Percentiles rank a stretch among this genome's conserved stretches.
Evolutionary conservation across 2,113 vertebrate species (phyloP).

Genomic region (Myotis brandtii): DNA sequence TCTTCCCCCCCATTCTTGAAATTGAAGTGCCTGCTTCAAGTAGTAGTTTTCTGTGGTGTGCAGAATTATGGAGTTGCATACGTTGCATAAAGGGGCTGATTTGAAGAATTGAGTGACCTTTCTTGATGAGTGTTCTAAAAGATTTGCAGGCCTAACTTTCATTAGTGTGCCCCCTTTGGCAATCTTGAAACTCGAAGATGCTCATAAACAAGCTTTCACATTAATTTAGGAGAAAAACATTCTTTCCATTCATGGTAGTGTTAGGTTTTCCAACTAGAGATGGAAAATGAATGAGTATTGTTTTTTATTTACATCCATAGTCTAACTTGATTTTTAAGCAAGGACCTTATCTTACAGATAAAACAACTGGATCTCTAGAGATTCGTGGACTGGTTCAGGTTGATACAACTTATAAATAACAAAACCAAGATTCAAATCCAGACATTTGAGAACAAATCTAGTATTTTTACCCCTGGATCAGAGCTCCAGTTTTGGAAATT

Average conservation of each 20-base stretch:
- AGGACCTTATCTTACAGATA: neutral
- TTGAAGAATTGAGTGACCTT: neutral
- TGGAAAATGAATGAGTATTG: neutral
- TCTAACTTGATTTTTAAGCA: neutral
- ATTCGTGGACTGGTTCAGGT: neutral
- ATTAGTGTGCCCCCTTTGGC: neutral
- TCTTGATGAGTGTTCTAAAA: neutral
- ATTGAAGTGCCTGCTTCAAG: conserved; percentile 14
- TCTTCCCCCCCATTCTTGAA: neutral
- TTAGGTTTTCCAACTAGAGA: neutral
- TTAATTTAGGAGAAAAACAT: neutral
- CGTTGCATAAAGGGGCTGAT: neutral
- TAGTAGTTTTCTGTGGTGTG: neutral
- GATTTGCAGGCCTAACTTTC: neutral
- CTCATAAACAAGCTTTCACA: neutral
- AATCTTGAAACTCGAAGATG: neutral
- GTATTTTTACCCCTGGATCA: neutral
- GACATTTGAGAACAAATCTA: neutral
- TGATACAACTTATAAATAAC: neutral
- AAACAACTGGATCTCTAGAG: neutral
- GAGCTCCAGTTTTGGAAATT: neutral
- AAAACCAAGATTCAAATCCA: neutral
- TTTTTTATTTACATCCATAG: neutral
- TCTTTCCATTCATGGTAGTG: neutral
- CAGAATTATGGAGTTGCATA: neutral